These are phyloP conservation scores for Catharus minimus DNA, from an alignment of 2,113 vertebrate species.

Conservation along the genomic window DNA sequence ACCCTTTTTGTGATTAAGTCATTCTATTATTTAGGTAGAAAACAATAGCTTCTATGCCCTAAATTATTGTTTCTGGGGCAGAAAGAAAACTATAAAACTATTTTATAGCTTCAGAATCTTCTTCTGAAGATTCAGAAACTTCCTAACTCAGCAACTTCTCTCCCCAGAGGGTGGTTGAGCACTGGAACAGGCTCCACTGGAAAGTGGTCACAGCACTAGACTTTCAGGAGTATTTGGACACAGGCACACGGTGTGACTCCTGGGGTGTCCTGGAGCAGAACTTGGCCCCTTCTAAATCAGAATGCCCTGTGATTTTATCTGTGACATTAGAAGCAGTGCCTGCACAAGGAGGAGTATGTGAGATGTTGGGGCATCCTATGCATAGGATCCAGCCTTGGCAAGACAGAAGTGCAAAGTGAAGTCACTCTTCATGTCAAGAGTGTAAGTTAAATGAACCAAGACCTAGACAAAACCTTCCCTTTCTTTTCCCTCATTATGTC, in stretches of 20 bases:
- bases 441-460: not conserved
- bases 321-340: not conserved
- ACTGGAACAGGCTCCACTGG: not conserved
- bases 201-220: not conserved
- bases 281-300: not conserved
- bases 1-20: not conserved
- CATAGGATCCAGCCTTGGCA: not conserved
- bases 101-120: not conserved
- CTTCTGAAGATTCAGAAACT: not conserved
- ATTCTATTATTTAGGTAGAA: not conserved
- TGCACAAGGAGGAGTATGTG: not conserved
- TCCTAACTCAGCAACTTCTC: not conserved
- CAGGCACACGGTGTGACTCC: not conserved
- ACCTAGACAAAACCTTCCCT: not conserved
- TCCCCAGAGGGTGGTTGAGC: rapidly evolving
- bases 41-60: not conserved
- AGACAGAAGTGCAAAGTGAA: not conserved
- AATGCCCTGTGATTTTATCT: not conserved
- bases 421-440: not conserved
- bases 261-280: too few relatives aligned
- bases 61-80: not conserved
- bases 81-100: not conserved
- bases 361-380: not conserved
- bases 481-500: not conserved
- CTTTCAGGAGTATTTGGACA: not conserved